These are phyloP conservation scores for Stenoptilia bipunctidactyla DNA, from an alignment of 2,888 invertebrate genomes.

Conservation along the genomic window DNA sequence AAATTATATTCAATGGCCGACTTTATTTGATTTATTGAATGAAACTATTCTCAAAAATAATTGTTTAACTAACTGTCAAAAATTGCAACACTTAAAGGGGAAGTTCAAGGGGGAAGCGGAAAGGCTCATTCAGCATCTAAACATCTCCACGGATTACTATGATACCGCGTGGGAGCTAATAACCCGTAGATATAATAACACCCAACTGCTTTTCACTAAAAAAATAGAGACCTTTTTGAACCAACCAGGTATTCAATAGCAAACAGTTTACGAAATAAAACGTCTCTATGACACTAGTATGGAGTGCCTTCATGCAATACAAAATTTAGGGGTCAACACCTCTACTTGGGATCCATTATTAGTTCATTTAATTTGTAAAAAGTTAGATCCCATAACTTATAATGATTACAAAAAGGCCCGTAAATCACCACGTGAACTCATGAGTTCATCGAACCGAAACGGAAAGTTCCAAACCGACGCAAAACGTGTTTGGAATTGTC, in stretches of 20 bases:
- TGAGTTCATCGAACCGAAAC: neutral
- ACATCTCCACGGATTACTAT: slow-evolving; percentile 14
- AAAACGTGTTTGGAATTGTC: slow-evolving; percentile 6
- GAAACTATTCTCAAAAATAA: slow-evolving; percentile 8
- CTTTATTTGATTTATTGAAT: slow-evolving; percentile 9
- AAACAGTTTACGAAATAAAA: slow-evolving; percentile 8
- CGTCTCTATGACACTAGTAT: slow-evolving; percentile 12
- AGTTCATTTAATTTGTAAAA: slow-evolving; percentile 2
- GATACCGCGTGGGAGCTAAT: slow-evolving; percentile 13
- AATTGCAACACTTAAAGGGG: slow-evolving; percentile 14
- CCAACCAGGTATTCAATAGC: slow-evolving; percentile 8
- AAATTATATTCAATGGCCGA: slow-evolving; percentile 7
- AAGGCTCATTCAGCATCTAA: slow-evolving; percentile 13
- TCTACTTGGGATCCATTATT: slow-evolving; percentile 12
- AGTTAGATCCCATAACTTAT: slow-evolving; percentile 2
- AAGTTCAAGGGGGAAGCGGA: slow-evolving; percentile 13
- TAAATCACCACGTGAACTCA: neutral
- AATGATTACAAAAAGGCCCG: neutral
- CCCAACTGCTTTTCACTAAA: slow-evolving; percentile 13
- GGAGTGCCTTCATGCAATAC: slow-evolving; percentile 14
- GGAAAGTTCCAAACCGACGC: neutral
- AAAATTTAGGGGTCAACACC: slow-evolving; percentile 15
- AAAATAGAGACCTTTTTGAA: slow-evolving; percentile 13
- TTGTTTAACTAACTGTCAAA: slow-evolving; percentile 10
- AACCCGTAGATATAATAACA: slow-evolving; percentile 13